These are phyloP conservation scores for Nannospalax galili DNA, from an alignment of 2,113 vertebrate species.

Conservation along the genomic window DNA sequence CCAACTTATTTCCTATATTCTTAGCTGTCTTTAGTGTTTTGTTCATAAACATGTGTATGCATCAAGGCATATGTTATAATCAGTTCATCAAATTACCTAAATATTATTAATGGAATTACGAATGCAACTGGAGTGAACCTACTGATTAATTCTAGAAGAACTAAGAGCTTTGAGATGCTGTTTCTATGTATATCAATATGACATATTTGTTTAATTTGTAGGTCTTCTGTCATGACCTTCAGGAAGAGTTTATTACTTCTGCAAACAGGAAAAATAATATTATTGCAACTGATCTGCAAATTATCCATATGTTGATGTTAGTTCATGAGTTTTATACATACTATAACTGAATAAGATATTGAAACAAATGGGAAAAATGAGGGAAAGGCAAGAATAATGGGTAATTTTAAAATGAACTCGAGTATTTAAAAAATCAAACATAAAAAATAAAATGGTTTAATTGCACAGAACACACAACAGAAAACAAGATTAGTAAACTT, in stretches of 20 bases:
- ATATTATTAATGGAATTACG: not conserved
- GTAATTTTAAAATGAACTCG: not conserved
- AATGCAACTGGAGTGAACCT: not conserved
- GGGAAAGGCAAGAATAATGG: not conserved
- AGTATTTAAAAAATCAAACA: not conserved
- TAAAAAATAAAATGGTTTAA: constrained; percentile 27
- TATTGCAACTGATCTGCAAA: not conserved
- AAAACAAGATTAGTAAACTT: not conserved
- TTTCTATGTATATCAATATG: not conserved
- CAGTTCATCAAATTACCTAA: not conserved
- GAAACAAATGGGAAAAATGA: not conserved
- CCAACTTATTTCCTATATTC: not conserved
- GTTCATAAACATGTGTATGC: not conserved
- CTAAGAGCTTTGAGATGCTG: not conserved
- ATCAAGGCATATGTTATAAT: not conserved
- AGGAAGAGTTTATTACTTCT: not conserved
- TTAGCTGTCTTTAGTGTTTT: not conserved
- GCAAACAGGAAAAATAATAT: not conserved
- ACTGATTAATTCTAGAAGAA: not conserved
- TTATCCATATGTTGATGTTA: not conserved
- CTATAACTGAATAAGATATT: not conserved
- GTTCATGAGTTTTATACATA: not conserved
- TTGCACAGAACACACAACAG: not conserved
- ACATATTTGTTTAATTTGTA: not conserved
- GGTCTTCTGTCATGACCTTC: not conserved